Evolutionary conservation across 2,113 vertebrate species (phyloP).

Genomic region (Hippocampus guttulatus): DNA sequence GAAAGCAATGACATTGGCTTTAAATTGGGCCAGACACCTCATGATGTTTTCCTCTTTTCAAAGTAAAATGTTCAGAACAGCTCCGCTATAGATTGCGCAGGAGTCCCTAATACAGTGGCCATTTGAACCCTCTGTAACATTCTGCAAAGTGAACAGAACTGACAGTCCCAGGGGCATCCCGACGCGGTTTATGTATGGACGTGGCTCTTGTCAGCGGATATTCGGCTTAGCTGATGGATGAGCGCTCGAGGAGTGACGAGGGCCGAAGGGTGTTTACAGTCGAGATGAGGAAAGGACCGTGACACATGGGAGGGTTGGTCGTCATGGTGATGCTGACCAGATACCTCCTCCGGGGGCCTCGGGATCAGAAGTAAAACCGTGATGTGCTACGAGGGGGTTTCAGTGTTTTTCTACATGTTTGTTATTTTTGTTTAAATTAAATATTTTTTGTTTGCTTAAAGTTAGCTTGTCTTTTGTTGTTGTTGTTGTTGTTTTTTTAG

Average conservation of each 20-base stretch:
- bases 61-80: background rate
- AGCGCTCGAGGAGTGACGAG: constrained; percentile 48
- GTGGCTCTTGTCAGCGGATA: constrained; percentile 51
- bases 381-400: constrained; percentile 11
- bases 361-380: constrained; percentile 32
- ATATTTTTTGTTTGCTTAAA: background rate
- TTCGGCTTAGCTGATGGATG: constrained; percentile 44
- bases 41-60: background rate
- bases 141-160: background rate
- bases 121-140: background rate
- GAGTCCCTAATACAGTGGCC: background rate
- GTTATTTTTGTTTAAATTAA: background rate
- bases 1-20: constrained; percentile 20
- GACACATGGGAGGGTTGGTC: constrained; percentile 54
- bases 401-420: background rate
- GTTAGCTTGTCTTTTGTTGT: background rate
- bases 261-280: constrained; percentile 61
- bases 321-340: constrained; percentile 62
- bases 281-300: constrained; percentile 23
- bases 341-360: constrained; percentile 30
- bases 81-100: background rate
- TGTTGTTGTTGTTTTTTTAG: too few species aligned
- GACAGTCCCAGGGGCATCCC: constrained; percentile 17
- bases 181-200: constrained; percentile 35
- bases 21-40: background rate